Base-by-base conservation (phyloP, 2,113 vertebrate genomes). In the Oxyura jamaicensis region DNA sequence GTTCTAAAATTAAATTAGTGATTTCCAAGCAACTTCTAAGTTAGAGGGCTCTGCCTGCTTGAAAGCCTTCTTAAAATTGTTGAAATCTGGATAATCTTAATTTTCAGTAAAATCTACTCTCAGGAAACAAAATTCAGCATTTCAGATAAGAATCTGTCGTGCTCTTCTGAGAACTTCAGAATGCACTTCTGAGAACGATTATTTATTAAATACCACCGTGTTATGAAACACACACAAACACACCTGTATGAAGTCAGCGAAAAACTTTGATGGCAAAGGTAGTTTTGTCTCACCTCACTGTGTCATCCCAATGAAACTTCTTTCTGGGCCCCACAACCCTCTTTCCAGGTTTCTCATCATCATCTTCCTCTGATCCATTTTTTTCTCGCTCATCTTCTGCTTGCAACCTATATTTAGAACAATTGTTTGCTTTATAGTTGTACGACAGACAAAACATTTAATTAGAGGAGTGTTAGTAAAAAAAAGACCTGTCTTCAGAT, bases 291-390 rank as follows among this genome's bases (percentile, higher is more conserved):
- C 77, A 99, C 99, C 99, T 99, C 97, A 99, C 98, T 92, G 99
- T 99, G 72, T 99, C 99, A 79, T 99, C 99, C 99, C 99, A 99
- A 65, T 98, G 97, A 95, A 99, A 99, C 90, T 99, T 99, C 95
- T 99, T 99, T 46, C 99, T 98, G 83, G 99, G 99, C 59, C 99
- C 99, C 97, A 99, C 99, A 90, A 99, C 98, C 90, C 99, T 98
- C 96, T 99, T 99, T 69, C 99, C 99, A 26, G 99, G 99, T 89
- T 99, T 99, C 87, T 99, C 99, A 78, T 99, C 99, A 33, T 99
- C 99, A 23, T 99, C 99, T 12, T 99, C 99, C 83, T 99, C 99
- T 0, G 99, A 99, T 56, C 98, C 99, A 77, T 99, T 99, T 97
- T 98, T 99, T 72, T 99, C 99, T 93, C 98, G 92, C 75, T 98